These are phyloP conservation scores for Orthonevra nobilis DNA, from an alignment of 2,888 invertebrate species.

Conservation along the genomic window DNA sequence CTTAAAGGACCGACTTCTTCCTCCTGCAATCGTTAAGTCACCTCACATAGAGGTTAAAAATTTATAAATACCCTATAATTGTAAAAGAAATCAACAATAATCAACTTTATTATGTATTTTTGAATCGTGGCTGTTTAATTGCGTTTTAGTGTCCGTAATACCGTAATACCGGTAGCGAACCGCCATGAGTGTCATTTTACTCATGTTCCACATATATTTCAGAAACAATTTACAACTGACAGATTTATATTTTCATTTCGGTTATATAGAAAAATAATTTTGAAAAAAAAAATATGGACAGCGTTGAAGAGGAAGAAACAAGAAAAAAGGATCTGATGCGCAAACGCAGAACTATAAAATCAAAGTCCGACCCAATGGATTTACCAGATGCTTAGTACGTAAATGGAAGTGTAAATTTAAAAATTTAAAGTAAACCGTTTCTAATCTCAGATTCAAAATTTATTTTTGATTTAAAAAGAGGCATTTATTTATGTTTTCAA, in stretches of 20 bases:
- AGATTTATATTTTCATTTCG: not conserved
- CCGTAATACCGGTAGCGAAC: not conserved
- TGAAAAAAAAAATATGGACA: not conserved
- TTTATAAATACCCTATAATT: too few species aligned
- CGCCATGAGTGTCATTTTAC: not conserved
- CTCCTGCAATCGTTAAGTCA: too few species aligned
- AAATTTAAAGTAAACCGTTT: not conserved
- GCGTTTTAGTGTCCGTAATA: not conserved
- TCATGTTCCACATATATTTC: constrained; percentile 1
- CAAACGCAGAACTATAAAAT: constrained; percentile 9
- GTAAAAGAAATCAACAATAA: too few species aligned
- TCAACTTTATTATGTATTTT: too few species aligned
- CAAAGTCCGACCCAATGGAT: constrained; percentile 17
- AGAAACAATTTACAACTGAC: not conserved
- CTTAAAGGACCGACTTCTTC: too few species aligned
- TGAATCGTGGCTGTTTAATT: not conserved
- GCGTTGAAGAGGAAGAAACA: not conserved
- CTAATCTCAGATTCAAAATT: constrained; percentile 14
- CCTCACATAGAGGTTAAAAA: too few species aligned
- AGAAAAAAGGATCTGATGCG: not conserved
- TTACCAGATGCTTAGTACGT: constrained; percentile 11
- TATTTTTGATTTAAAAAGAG: constrained; percentile 25
- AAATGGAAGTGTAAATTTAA: not conserved
- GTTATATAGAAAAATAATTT: not conserved
- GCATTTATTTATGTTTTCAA: constrained; percentile 10